Evolutionary conservation across 2,113 vertebrate species (phyloP).

Genomic region (Hippopotamus amphibius): DNA sequence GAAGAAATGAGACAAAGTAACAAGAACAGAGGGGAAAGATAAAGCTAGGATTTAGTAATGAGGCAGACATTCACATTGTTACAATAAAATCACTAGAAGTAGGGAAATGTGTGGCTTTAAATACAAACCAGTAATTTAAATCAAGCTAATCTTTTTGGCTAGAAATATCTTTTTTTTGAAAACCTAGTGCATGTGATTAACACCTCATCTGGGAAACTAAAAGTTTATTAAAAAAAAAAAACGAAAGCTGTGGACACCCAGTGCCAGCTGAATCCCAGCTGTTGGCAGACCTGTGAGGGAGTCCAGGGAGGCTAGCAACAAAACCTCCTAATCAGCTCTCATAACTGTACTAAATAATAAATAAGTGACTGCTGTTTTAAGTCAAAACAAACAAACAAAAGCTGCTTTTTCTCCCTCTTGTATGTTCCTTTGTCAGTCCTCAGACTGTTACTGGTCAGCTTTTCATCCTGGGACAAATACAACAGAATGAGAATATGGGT

Average conservation of each 20-base stretch:
- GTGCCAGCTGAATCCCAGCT: neutral
- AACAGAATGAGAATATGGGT: neutral
- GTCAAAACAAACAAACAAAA: neutral
- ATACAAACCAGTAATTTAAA: conserved; percentile 48
- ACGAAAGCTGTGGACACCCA: no score
- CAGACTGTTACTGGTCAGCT: neutral
- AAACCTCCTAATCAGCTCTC: neutral
- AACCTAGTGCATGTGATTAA: conserved; percentile 3
- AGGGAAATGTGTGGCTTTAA: neutral
- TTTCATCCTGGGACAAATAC: neutral
- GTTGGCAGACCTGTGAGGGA: neutral
- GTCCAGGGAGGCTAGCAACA: neutral
- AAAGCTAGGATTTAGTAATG: conserved; percentile 49
- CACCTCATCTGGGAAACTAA: conserved; percentile 1
- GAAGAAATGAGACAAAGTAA: conserved; percentile 39
- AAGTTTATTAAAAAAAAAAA: neutral
- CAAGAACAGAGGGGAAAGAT: conserved; percentile 47
- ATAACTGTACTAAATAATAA: neutral
- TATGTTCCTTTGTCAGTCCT: neutral
- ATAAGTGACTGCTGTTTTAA: neutral
- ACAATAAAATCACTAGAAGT: conserved; percentile 13
- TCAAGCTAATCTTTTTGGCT: conserved; percentile 14
- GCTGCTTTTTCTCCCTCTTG: neutral
- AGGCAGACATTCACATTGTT: conserved; percentile 6
- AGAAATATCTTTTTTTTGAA: conserved; percentile 27